Percentiles rank a stretch among this genome's conserved stretches.
phyloP scores from a whole-genome alignment of 2,113 vertebrate species.

The Sorex fumeus region DNA sequence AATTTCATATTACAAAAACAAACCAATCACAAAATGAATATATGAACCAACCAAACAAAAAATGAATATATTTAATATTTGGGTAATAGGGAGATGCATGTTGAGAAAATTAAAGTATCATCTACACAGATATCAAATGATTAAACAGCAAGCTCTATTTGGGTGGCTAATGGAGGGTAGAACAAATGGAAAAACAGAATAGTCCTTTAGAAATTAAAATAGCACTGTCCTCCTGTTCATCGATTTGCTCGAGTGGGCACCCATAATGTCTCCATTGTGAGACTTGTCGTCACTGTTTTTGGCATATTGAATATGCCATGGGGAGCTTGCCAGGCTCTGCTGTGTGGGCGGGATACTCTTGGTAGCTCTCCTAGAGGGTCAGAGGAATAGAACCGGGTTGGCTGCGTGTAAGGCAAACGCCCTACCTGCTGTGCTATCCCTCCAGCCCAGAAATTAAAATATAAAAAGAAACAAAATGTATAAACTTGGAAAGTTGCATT shows the following conservation, averaged over 20 bases:
- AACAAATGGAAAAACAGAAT: background rate
- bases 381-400: no score
- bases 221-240: background rate
- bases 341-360: no score
- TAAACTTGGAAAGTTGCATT: background rate
- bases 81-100: background rate
- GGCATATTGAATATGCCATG: no score
- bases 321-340: no score
- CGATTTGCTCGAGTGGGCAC: no score
- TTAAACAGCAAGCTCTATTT: slow-evolving; percentile 36
- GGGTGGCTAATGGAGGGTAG: background rate
- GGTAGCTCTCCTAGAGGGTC: no score
- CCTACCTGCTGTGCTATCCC: no score
- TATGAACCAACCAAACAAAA: background rate
- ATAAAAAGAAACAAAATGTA: no score
- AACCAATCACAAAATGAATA: slow-evolving; percentile 31
- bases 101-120: background rate
- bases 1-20: slow-evolving; percentile 42
- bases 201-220: background rate
- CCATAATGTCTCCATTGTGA: no score
- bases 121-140: background rate
- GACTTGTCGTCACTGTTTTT: no score
- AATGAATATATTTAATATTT: background rate
- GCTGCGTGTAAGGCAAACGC: no score
- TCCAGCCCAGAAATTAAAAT: no score